Percentiles rank a stretch among this genome's conserved stretches.
These are phyloP conservation scores for Sitodiplosis mosellana DNA, from an alignment of 1,140 invertebrate species.

Conservation along the genomic window DNA sequence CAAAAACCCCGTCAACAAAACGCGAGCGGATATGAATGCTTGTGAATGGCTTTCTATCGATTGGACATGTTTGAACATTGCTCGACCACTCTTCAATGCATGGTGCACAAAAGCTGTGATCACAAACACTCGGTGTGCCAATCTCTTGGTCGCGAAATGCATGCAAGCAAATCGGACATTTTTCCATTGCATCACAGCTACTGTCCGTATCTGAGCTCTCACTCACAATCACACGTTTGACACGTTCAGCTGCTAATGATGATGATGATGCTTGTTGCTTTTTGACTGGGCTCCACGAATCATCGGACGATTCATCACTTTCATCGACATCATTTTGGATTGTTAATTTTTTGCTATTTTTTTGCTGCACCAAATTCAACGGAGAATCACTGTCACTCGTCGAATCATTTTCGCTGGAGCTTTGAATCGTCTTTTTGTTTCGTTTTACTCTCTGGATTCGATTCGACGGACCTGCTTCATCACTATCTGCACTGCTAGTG, in stretches of 20 bases:
- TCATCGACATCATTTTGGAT: not conserved
- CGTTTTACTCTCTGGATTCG: not conserved
- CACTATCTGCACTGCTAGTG: not conserved
- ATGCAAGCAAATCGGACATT: constrained; percentile 69
- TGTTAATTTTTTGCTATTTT: not conserved
- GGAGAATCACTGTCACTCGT: not conserved
- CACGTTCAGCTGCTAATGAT: not conserved
- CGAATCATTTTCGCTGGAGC: not conserved
- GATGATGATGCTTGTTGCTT: not conserved
- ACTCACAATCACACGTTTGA: constrained; percentile 6
- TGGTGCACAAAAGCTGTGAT: constrained; percentile 74
- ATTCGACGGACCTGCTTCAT: not conserved
- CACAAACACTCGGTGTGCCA: constrained; percentile 67
- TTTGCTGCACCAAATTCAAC: not conserved
- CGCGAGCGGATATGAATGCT: constrained; percentile 54
- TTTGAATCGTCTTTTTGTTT: not conserved
- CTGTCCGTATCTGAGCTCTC: constrained; percentile 39
- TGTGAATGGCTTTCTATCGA: constrained; percentile 71
- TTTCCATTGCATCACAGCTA: constrained; percentile 49
- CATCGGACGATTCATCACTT: not conserved
- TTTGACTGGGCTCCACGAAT: not conserved
- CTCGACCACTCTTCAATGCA: constrained; percentile 85
- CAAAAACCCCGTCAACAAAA: constrained; percentile 41
- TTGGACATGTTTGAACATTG: constrained; percentile 89
- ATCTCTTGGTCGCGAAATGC: constrained; percentile 55